Base-by-base conservation (phyloP, 2,888 invertebrate genomes). In the Acrobasis consociella region DNA sequence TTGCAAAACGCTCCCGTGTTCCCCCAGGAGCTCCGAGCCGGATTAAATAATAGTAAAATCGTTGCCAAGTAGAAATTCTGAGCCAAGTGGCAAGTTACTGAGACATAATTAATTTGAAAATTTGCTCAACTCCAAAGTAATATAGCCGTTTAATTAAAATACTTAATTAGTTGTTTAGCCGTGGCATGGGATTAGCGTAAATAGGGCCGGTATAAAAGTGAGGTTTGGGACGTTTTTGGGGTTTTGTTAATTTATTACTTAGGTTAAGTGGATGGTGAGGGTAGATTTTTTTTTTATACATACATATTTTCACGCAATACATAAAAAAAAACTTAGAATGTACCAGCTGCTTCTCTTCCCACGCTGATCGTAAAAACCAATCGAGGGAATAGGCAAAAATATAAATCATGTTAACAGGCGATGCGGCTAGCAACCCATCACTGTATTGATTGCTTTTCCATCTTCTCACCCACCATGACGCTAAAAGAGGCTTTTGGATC, bases 31-130 rank as follows among this genome's bases (percentile, higher is more conserved):
- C 66, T 64, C 64, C 60, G 64, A 68, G 72, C 72, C 65, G 71
- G 81, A 80, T 82, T 82, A 82, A 83, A 83, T 82, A 82, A 82
- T 78, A 80, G 80, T 78, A 81, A 82, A 82, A 82, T 78, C 80
- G 79, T 82, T 84, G 83, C 82, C 84, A 84, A 82, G 70, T 80
- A 65, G 69, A 75, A 77, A 80, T 80, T 75, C 77, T 69, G 68
- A 73, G 81, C 83, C 83, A 83, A 83, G 77, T 75, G 76, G 66
- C 71, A 69, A 68, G 60, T 65, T 62, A 64, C 74, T 67, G 66
- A 62, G 73, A 74, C 72, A 73, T 79, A 81, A 83, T 83, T 82
- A 82, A 82, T 83, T 81, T 66, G 65, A 66, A 73, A 75, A 75
- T 76, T 77, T 66, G 69, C 71, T 68, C 67, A 66, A 65, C 65